phyloP scores from a whole-genome alignment of 2,113 vertebrate genomes.

The Hystrix brachyura region DNA sequence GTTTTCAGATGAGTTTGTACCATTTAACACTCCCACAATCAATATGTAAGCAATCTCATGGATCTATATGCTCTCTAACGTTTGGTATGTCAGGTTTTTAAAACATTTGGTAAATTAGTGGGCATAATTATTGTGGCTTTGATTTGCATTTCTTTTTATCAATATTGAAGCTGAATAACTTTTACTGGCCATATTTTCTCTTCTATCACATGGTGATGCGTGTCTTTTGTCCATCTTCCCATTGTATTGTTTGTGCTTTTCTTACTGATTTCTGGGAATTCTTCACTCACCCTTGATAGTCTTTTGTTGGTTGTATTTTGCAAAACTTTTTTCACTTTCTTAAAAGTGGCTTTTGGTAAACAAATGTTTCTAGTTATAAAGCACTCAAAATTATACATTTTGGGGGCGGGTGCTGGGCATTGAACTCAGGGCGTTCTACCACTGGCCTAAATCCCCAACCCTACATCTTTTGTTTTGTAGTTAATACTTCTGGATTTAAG shows the following conservation, averaged over 20 bases:
- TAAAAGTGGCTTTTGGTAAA: constrained; percentile 1
- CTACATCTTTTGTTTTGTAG: background rate
- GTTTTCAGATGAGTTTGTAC: background rate
- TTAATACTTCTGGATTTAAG: background rate
- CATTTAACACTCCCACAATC: background rate
- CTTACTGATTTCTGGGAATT: background rate
- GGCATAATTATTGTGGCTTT: background rate
- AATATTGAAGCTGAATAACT: background rate
- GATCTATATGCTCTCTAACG: background rate
- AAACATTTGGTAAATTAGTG: background rate
- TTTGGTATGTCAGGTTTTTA: background rate
- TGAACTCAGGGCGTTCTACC: too few species aligned
- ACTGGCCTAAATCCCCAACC: too few species aligned
- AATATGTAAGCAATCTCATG: background rate
- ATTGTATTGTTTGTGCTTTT: background rate
- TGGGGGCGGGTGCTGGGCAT: too few species aligned
- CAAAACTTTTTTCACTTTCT: background rate
- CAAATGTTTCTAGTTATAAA: background rate
- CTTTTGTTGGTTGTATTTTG: background rate
- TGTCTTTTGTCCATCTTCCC: background rate
- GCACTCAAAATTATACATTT: background rate
- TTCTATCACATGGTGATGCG: background rate
- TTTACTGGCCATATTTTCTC: background rate
- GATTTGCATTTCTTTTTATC: background rate
- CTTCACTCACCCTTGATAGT: background rate